A percentile compares a stretch with the other conserved stretches of the same genome.
These are phyloP conservation scores for Autographa pulchrina DNA, from an alignment of 2,888 invertebrate genomes.

Conservation along the genomic window DNA sequence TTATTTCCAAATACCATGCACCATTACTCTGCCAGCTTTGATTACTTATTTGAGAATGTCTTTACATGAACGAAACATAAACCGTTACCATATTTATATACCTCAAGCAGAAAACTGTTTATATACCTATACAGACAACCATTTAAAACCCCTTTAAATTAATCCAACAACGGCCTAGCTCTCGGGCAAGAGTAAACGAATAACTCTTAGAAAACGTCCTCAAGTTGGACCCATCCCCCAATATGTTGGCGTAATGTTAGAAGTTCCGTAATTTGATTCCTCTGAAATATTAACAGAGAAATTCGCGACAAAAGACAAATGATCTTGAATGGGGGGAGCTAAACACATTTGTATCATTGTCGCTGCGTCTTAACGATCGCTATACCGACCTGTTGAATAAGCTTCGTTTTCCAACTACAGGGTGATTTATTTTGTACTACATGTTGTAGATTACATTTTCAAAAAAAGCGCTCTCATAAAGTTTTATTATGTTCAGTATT, in stretches of 20 bases:
- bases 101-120: too few species aligned
- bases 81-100: too few species aligned
- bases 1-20: not conserved
- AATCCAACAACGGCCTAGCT: conserved; percentile 66
- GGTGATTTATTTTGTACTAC: conserved; percentile 22
- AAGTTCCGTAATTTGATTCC: conserved; percentile 85
- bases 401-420: conserved; percentile 25
- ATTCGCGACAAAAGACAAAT: conserved; percentile 75
- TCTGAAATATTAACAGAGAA: conserved; percentile 85
- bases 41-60: too few species aligned
- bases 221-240: conserved; percentile 71
- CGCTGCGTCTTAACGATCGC: conserved; percentile 57
- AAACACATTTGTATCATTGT: conserved; percentile 65
- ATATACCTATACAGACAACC: too few species aligned
- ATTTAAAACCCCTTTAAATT: conserved; percentile 70
- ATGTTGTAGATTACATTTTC: conserved; percentile 39
- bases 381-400: conserved; percentile 56
- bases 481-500: conserved; percentile 18
- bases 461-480: conserved; percentile 30
- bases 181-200: conserved; percentile 77
- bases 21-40: too few species aligned
- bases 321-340: conserved; percentile 57
- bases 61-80: too few species aligned
- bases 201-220: conserved; percentile 79
- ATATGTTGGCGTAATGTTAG: conserved; percentile 77